These are phyloP conservation scores for Lepidurus apus DNA, from an alignment of 1,140 invertebrate genomes.

Conservation along the genomic window DNA sequence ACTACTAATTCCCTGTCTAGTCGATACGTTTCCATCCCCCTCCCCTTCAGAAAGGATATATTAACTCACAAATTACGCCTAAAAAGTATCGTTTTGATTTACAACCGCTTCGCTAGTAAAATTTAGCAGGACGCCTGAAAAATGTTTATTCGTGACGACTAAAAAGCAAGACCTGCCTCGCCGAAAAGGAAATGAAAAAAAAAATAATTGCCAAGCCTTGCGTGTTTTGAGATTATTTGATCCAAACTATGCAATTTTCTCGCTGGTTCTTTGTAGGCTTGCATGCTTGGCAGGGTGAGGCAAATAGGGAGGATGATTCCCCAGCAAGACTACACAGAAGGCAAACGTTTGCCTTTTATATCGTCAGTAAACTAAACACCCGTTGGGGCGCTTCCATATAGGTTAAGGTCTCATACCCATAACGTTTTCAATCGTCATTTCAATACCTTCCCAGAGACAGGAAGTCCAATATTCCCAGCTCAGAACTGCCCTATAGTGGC, in stretches of 20 bases:
- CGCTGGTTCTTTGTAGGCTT: conserved; percentile 1
- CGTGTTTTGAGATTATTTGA: conserved; percentile 19
- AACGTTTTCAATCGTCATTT: conserved; percentile 15
- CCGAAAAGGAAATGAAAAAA: not conserved
- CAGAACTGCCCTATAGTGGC: conserved; percentile 8
- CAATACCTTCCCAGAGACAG: not conserved
- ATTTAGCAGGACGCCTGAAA: not conserved
- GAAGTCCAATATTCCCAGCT: conserved; percentile 9
- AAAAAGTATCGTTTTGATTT: not conserved
- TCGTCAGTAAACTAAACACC: conserved; percentile 21
- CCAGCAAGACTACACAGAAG: not conserved
- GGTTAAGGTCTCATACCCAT: not conserved
- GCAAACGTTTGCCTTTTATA: conserved; percentile 10
- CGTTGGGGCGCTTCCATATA: not conserved
- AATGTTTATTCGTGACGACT: not conserved
- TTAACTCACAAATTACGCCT: too few relatives aligned
- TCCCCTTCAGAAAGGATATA: too few relatives aligned
- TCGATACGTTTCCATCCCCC: too few relatives aligned
- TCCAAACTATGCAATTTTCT: conserved; percentile 9
- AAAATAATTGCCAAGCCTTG: conserved; percentile 12
- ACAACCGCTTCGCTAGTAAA: not conserved
- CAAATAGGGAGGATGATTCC: conserved; percentile 1
- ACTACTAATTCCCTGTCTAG: too few relatives aligned
- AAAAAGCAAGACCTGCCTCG: not conserved
- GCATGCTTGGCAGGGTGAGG: not conserved